Evolutionary conservation across 2,113 vertebrate genomes (phyloP), one percentile per base, ranked within the genome.

Genomic region (Sylvia atricapilla): DNA sequence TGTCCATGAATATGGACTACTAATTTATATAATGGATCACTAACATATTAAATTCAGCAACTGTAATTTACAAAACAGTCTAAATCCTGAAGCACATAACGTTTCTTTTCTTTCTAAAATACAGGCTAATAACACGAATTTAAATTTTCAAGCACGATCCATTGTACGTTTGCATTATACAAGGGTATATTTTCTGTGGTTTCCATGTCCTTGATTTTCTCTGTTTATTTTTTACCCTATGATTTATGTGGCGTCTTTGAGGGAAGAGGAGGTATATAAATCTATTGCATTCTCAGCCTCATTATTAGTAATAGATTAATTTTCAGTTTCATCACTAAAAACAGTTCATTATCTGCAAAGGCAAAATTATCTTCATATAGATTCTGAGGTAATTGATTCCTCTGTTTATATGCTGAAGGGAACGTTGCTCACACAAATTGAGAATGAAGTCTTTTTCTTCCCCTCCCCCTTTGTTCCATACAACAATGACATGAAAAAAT

Each of bases 281-380:
- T 90, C 83, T 94, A 37, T 67, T 93, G 37, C 75, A 84, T 96
- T 93, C 72, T 69, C 49, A 80, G 77, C 21, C 46, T 96, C 89
- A 94, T 95, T 97, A 96, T 94, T 97, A 94, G 82, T 95, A 97
- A 95, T 94, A 75, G 74, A 95, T 95, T 96, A 75, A 75, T 90
- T 95, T 95, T 93, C 84, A 87, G 91, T 95, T 97, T 89, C 87
- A 96, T 92, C 56, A 74, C 84, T 90, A 91, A 93, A 91, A 93
- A 24, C 59, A 79, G 78, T 92, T 97, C 77, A 90, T 95, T 96
- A 96, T 95, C 87, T 91, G 68, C 74, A 85, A 92, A 95, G 88
- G 63, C 84, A 86, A 94, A 94, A 96, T 95, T 93, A 94, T 90
- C 79, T 94, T 90, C 74, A 53, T 91, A 92, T 85, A 91, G 63